Base-by-base conservation (phyloP, 2,797 vertebrate species). In the Sebastes paucispinis region DNA sequence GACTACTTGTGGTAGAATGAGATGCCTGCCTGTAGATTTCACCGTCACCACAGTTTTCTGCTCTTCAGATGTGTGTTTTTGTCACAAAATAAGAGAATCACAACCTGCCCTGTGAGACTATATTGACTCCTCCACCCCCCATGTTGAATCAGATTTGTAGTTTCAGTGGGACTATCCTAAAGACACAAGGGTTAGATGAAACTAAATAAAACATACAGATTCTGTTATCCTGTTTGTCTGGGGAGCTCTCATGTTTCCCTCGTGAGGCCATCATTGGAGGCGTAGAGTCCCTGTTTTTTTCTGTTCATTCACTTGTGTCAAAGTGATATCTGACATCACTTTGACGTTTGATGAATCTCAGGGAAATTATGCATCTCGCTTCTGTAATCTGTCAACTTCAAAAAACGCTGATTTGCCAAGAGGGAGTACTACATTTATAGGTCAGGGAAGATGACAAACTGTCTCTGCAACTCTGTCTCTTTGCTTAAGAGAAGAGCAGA, bases 141-240 rank as follows among this genome's bases (percentile, higher is more conserved):
- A 24, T 39, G 36, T 75, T 75, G 32, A 73, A 79, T 85, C 64
- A 52, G n/a, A 84, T 76, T 69, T 22, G 25, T 29, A 12, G 73
- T 80, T 79, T 75, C 63, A 64, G 13, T 78, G 62, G 25, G 63
- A 71, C 50, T 34, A 74, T 75, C 22, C 62, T 27, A 55, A 69
- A 83, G 58, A 86, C 62, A 82, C 47, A 54, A 8, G 9, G 47
- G 32, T 78, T 71, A 62, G 25, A 77, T 77, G 18, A 60, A 85
- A 67, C 62, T 60, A 81, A 78, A 87, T 71, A 83, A 85, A 77
- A 78, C 31, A 71, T 34, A 5, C 36, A 77, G 10, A 47, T 75
- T 85, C 50, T 79, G 27, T 79, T 65, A 50, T 60, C 55, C 43
- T 52, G 47, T 50, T 66, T 81, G 14, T 77, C 50, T 66, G 43